phyloP scores from a whole-genome alignment of 2,113 vertebrate species.

The Drymodes brunneopygia region DNA sequence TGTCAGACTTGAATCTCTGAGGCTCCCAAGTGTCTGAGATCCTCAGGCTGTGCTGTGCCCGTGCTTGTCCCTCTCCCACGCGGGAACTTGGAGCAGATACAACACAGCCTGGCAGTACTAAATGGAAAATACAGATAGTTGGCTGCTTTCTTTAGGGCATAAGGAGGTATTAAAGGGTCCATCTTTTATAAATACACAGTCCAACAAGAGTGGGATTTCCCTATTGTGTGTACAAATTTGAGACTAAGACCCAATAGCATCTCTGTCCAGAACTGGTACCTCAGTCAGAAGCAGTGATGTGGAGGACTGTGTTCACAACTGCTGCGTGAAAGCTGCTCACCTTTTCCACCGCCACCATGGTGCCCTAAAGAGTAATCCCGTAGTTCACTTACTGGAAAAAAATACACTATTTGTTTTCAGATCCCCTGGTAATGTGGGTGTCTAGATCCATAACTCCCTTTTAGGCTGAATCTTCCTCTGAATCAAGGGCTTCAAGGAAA shows the following conservation, averaged over 20 bases:
- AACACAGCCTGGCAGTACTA: no score
- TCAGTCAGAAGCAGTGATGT: not conserved
- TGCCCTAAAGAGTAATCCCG: not conserved
- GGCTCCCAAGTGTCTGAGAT: not conserved
- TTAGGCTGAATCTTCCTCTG: not conserved
- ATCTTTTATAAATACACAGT: not conserved
- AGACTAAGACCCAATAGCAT: no score
- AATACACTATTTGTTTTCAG: not conserved
- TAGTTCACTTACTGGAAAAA: not conserved
- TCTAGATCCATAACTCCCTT: not conserved
- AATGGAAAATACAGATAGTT: not conserved
- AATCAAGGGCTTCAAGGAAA: not conserved
- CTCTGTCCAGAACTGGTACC: not conserved
- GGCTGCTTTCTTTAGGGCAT: not conserved
- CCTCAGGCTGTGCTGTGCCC: not conserved
- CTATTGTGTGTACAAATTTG: not conserved
- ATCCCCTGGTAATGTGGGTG: accelerated
- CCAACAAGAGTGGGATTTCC: not conserved
- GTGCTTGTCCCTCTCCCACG: accelerated
- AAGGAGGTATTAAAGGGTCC: not conserved
- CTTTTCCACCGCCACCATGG: not conserved
- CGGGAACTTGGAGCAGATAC: not conserved
- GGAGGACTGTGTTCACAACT: not conserved
- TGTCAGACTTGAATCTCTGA: no score
- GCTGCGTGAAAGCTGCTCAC: accelerated